Percentiles rank a stretch among this genome's conserved stretches.
These are phyloP conservation scores for Entomyzon cyanotis DNA, from an alignment of 2,113 vertebrate genomes.

Conservation along the genomic window DNA sequence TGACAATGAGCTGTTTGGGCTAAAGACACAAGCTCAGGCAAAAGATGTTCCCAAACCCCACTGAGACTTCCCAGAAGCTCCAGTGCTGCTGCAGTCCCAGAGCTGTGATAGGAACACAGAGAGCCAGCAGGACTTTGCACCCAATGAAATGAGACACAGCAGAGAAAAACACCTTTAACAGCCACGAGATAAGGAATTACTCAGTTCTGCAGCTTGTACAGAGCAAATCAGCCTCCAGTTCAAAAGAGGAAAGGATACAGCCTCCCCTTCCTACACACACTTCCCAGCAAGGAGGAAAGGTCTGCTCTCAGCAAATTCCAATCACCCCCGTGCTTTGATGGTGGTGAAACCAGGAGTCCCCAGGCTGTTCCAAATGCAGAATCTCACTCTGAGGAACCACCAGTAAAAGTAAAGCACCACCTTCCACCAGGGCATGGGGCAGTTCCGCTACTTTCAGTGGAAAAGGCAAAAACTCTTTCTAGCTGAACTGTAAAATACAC, in stretches of 20 bases:
- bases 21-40: constrained; percentile 2
- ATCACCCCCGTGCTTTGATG: background rate
- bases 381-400: background rate
- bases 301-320: background rate
- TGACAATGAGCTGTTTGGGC: background rate
- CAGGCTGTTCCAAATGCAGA: background rate
- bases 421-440: accelerated
- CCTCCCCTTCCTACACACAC: background rate
- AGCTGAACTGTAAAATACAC: background rate
- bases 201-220: background rate
- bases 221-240: background rate
- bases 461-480: background rate
- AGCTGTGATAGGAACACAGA: background rate
- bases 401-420: background rate
- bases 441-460: background rate
- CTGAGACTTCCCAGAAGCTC: accelerated
- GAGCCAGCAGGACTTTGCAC: background rate
- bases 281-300: background rate
- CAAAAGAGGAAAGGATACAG: background rate
- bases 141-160: background rate
- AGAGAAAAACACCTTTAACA: background rate
- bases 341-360: background rate
- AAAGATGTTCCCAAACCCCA: background rate
- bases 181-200: background rate
- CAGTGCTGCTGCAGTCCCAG: accelerated